These are phyloP conservation scores for Phoeniculus purpureus DNA, from an alignment of 2,797 vertebrate species.

Conservation along the genomic window DNA sequence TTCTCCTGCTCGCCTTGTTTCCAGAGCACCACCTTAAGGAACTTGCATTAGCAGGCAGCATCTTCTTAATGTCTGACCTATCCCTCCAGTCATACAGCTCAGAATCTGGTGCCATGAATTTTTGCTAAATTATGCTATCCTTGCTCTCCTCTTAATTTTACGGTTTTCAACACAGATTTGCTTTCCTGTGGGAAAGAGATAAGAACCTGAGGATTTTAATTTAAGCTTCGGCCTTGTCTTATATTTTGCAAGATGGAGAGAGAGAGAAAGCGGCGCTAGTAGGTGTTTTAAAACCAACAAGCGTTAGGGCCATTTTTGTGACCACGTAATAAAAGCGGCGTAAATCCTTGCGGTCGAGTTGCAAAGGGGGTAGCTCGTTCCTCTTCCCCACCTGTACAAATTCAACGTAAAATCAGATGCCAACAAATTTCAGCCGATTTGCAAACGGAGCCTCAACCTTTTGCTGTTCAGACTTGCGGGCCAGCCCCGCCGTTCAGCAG, in stretches of 20 bases:
- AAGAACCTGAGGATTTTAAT: slow-evolving; percentile 91
- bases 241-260: slow-evolving; percentile 81
- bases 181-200: slow-evolving; percentile 95
- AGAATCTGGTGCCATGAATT: slow-evolving; percentile 85
- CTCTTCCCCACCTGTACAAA: background rate
- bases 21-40: slow-evolving; percentile 78
- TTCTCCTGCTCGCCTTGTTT: slow-evolving; percentile 65
- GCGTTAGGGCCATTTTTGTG: slow-evolving; percentile 77
- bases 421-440: background rate
- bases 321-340: slow-evolving; percentile 76
- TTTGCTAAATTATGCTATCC: slow-evolving; percentile 91
- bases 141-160: slow-evolving; percentile 94
- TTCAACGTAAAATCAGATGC: slow-evolving; percentile 24
- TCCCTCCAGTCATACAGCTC: slow-evolving; percentile 83
- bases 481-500: background rate
- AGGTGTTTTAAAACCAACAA: slow-evolving; percentile 78
- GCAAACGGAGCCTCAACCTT: background rate
- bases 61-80: slow-evolving; percentile 83
- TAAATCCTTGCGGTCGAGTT: slow-evolving; percentile 66
- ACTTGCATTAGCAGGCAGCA: slow-evolving; percentile 79
- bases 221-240: slow-evolving; percentile 88
- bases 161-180: slow-evolving; percentile 96
- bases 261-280: slow-evolving; percentile 68
- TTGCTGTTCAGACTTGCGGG: background rate
- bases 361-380: slow-evolving; percentile 36